Conservation (phyloP, 2,797 vertebrate genomes). For the Neomorphus geoffroyi region DNA sequence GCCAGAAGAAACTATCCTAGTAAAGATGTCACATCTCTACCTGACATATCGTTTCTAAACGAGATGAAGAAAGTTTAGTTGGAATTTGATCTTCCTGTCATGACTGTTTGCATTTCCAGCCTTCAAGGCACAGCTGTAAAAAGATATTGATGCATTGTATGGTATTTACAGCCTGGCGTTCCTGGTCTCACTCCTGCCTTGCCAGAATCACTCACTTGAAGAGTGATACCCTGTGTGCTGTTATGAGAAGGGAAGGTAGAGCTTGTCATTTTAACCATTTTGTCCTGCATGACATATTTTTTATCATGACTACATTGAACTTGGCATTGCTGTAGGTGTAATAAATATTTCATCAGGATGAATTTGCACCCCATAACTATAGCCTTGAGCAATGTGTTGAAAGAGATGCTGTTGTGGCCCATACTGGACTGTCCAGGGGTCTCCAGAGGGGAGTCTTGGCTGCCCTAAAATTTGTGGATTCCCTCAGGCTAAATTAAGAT, state of each 20-base stretch:
- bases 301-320: neutral
- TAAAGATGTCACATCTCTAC: neutral
- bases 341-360: neutral
- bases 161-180: neutral
- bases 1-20: neutral
- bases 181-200: neutral
- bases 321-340: neutral
- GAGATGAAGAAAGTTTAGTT: neutral
- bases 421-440: too few relatives aligned
- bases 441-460: too few relatives aligned
- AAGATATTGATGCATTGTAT: too few relatives aligned
- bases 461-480: too few relatives aligned
- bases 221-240: neutral
- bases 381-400: neutral
- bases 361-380: neutral
- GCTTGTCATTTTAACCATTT: neutral
- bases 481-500: too few relatives aligned
- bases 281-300: neutral
- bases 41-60: neutral
- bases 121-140: neutral
- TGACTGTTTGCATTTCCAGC: neutral
- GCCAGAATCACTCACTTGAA: accelerated
- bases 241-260: neutral
- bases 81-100: neutral
- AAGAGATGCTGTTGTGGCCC: neutral